Evolutionary conservation across 2,888 invertebrate genomes (phyloP).

Genomic region (Agonopterix heracliana): DNA sequence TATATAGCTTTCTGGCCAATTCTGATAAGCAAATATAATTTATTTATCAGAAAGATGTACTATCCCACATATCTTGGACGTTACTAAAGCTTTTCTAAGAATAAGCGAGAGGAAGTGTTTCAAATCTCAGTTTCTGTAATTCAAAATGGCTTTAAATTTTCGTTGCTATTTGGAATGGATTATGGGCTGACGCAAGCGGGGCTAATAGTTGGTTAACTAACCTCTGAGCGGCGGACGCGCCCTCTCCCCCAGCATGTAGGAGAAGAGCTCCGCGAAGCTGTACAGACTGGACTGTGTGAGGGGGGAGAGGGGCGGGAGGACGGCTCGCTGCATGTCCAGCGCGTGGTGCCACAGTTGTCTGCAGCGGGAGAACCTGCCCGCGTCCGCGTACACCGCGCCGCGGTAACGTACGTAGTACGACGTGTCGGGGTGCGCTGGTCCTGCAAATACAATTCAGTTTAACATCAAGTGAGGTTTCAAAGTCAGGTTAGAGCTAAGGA

Average conservation of each 20-base stretch:
- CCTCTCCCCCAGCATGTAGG: conserved; percentile 94
- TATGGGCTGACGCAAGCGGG: too few relatives aligned
- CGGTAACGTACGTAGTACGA: conserved; percentile 97
- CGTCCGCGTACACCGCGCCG: conserved; percentile 95
- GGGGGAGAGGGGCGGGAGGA: conserved; percentile 93
- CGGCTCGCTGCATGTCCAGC: conserved; percentile 95
- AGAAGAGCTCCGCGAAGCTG: conserved; percentile 96
- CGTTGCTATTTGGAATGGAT: too few relatives aligned
- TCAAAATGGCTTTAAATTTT: too few relatives aligned
- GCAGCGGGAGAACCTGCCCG: conserved; percentile 93
- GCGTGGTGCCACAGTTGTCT: conserved; percentile 98
- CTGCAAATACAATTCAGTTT: conserved; percentile 26
- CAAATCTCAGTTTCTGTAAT: too few relatives aligned
- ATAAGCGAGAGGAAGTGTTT: too few relatives aligned
- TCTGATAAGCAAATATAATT: too few relatives aligned
- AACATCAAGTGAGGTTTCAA: not conserved
- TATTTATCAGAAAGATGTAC: too few relatives aligned
- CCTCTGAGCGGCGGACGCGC: conserved; percentile 81
- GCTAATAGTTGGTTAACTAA: conserved; percentile 14
- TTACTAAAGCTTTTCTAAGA: too few relatives aligned
- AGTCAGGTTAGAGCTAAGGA: not conserved
- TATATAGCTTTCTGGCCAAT: too few relatives aligned
- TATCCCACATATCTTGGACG: too few relatives aligned
- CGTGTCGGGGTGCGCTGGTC: conserved; percentile 97
- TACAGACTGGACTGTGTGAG: conserved; percentile 96